Base-by-base conservation (phyloP, 64 coral and sea anemone species). In the Platygyra sinensis region DNA sequence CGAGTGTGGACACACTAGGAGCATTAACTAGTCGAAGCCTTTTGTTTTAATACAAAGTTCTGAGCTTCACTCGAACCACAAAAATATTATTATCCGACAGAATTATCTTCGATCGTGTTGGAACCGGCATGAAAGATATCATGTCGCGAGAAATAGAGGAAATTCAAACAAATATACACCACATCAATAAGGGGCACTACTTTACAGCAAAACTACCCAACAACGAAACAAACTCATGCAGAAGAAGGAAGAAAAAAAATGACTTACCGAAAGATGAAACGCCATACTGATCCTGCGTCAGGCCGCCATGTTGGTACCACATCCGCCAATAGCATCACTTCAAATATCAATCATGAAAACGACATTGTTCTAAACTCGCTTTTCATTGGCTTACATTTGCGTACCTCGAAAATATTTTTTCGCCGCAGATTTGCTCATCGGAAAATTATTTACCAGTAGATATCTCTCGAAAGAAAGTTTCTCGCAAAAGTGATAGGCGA, bases 291-390 rank as follows among this genome's bases (percentile, higher is more conserved):
- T 76, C 74, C 30, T 85, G 33, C 6, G 8, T 64, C 80, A 67
- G 10, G 38, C 81, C 81, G 81, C 81, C 81, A 85, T 85, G 24
- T 72, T 85, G 39, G 10, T 39, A 31, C 22, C 14, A n/a, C n/a
- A 8, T 85, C 79, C 10, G 69, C 81, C 81, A 85, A 85, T 85
- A 12, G 38, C 22, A 85, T n/a, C 36, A 18, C 42, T 15, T 64
- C 18, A 72, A 50, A 52, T 69, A 65, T 65, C 9, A 65, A 0
- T 36, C 28, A 7, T 11, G 2, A 10, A 39, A 39, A 38, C 18
- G 30, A 22, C 5, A 10, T 1, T 12, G 33, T 85, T 85, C 81
- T 72, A 28, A 85, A 27, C 81, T 69, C 5, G 33, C 39, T 39
- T 72, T 85, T 85, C 2, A 85, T 85, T 85, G 81, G 81, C 46